These are phyloP conservation scores for Dromaius novaehollandiae DNA, from an alignment of 2,113 vertebrate genomes.

Conservation along the genomic window DNA sequence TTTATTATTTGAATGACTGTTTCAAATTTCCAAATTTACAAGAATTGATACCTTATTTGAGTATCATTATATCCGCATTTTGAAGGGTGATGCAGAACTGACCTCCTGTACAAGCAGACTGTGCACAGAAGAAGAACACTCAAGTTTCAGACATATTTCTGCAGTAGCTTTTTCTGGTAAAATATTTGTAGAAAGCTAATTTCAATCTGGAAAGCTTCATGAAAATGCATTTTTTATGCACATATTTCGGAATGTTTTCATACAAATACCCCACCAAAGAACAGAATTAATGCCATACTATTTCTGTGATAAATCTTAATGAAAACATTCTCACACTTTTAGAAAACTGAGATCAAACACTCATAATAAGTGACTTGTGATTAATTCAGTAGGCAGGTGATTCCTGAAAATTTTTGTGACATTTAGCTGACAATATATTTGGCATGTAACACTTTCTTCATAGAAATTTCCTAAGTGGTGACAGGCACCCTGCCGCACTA, in stretches of 20 bases:
- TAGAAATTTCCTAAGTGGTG: neutral
- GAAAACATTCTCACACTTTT: neutral
- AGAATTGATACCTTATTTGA: neutral
- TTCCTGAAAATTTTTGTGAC: neutral
- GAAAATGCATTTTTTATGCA: neutral
- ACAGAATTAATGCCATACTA: neutral
- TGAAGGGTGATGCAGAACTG: neutral
- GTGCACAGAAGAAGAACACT: neutral
- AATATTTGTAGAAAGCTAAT: neutral
- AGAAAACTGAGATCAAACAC: neutral
- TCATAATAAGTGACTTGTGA: neutral
- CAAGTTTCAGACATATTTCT: neutral
- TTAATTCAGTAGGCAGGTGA: neutral
- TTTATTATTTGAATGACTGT: slow-evolving; percentile 19
- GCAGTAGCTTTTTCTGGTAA: neutral
- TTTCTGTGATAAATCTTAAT: neutral
- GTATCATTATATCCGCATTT: neutral
- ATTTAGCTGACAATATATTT: neutral
- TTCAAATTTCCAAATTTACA: slow-evolving; percentile 5
- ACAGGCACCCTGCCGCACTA: neutral
- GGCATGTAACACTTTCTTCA: neutral
- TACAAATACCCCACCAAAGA: neutral
- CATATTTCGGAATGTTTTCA: neutral
- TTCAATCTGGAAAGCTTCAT: neutral
- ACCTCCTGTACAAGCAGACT: neutral